phyloP scores from a whole-genome alignment of 2,113 vertebrate species.

The Mirounga angustirostris region DNA sequence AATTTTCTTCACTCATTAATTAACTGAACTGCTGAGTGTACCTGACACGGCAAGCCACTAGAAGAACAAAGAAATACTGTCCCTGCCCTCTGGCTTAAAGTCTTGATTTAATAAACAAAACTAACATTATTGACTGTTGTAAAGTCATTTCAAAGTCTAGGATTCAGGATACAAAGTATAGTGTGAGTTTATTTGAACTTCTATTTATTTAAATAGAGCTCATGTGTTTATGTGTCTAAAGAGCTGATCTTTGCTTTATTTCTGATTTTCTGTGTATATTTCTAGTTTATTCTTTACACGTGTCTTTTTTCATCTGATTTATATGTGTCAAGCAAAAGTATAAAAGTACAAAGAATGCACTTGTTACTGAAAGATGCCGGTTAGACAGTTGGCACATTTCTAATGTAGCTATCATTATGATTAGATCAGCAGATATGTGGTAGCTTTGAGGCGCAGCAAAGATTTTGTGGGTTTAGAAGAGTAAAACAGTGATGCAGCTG shows the following conservation, averaged over 20 bases:
- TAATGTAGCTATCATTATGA: conserved; percentile 14
- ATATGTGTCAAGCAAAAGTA: conserved; percentile 47
- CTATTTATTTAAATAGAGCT: conserved; percentile 18
- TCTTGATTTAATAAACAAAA: conserved; percentile 43
- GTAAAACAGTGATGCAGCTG: not conserved
- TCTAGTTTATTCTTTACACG: conserved; percentile 28
- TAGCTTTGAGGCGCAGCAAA: conserved; percentile 40
- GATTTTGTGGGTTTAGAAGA: conserved; percentile 55
- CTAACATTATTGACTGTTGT: not conserved
- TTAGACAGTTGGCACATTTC: conserved; percentile 21
- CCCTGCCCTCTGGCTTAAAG: not conserved
- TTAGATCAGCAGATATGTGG: not conserved
- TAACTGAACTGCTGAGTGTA: not conserved
- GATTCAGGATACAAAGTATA: conserved; percentile 1
- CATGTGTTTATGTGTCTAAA: not conserved
- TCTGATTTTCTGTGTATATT: conserved; percentile 33
- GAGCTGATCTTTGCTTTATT: conserved; percentile 45
- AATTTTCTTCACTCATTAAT: conserved; percentile 53
- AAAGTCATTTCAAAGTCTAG: conserved; percentile 48
- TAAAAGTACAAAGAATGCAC: conserved; percentile 31
- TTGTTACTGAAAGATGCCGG: conserved; percentile 20
- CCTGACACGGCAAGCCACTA: not conserved
- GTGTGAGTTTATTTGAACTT: conserved; percentile 46
- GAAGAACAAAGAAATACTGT: not conserved
- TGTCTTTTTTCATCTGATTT: conserved; percentile 41